Percentiles rank a stretch among this genome's conserved stretches.
phyloP scores from a whole-genome alignment of 30 jellyfish, hydroid and myxozoan genomes.

The Hydra vulgaris region DNA sequence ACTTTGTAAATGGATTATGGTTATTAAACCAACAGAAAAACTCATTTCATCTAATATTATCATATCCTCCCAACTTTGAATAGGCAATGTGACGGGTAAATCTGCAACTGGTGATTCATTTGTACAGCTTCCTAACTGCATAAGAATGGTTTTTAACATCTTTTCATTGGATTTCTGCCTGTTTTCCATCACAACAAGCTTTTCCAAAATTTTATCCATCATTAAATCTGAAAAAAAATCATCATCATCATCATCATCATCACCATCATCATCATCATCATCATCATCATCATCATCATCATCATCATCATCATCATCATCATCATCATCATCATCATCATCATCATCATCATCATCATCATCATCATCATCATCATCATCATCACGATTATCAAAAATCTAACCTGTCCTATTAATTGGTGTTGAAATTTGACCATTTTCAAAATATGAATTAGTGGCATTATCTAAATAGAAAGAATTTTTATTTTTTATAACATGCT shows the following conservation, averaged over 20 bases:
- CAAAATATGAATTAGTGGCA: not conserved
- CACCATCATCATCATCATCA: not conserved
- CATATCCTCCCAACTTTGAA: not conserved
- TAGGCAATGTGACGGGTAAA: not conserved
- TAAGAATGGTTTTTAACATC: not conserved
- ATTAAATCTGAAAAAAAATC: not conserved
- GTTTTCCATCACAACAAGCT: not conserved
- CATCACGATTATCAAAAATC: not conserved
- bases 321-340: too few relatives aligned
- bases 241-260: not conserved
- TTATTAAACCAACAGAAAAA: not conserved
- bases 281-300: conserved; percentile 5
- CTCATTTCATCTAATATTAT: not conserved
- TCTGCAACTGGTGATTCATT: not conserved
- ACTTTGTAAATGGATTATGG: not conserved
- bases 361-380: not conserved
- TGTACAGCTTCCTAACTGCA: not conserved
- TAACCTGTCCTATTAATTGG: not conserved
- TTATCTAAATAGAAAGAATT: not conserved
- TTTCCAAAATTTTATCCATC: not conserved
- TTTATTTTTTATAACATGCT: not conserved
- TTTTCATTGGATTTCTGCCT: not conserved
- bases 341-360: too few relatives aligned
- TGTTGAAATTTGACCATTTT: not conserved
- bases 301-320: too few relatives aligned